These are phyloP conservation scores for Clarias batrachus DNA, from an alignment of 2,113 vertebrate genomes.

Conservation along the genomic window DNA sequence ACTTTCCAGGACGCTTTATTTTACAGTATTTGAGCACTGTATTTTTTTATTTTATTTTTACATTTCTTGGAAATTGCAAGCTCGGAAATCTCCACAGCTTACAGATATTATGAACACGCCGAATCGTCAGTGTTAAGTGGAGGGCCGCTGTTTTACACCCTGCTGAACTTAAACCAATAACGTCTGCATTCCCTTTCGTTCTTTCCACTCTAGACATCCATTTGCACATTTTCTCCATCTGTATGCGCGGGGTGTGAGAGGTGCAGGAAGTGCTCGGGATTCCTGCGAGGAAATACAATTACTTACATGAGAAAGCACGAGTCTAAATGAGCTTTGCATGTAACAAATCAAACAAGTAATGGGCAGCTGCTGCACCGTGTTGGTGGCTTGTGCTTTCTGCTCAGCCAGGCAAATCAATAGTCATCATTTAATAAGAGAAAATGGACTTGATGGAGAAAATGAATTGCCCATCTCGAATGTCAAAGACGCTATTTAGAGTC, in stretches of 20 bases:
- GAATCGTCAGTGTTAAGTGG: slow-evolving; percentile 55
- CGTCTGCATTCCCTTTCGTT: slow-evolving; percentile 60
- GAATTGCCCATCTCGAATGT: slow-evolving; percentile 62
- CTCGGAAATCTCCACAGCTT: slow-evolving; percentile 48
- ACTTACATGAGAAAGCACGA: slow-evolving; percentile 68
- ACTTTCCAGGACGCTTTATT: background rate
- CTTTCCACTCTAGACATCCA: slow-evolving; percentile 63
- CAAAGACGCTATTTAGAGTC: slow-evolving; percentile 59
- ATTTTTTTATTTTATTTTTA: slow-evolving; percentile 24
- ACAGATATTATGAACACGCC: slow-evolving; percentile 52
- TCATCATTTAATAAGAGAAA: slow-evolving; percentile 69
- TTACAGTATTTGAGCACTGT: slow-evolving; percentile 11
- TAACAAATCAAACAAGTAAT: slow-evolving; percentile 65
- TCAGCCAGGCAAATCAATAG: slow-evolving; percentile 69
- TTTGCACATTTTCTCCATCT: slow-evolving; percentile 58
- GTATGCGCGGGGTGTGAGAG: slow-evolving; percentile 41
- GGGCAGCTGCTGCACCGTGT: slow-evolving; percentile 54
- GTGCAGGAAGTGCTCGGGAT: slow-evolving; percentile 41
- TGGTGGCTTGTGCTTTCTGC: slow-evolving; percentile 44
- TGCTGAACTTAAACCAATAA: slow-evolving; percentile 68
- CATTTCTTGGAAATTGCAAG: slow-evolving; percentile 30
- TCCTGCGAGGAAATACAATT: slow-evolving; percentile 64
- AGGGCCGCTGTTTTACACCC: slow-evolving; percentile 61
- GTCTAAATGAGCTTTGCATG: slow-evolving; percentile 68
- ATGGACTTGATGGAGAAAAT: slow-evolving; percentile 57